A percentile compares a stretch with the other conserved stretches of the same genome.
phyloP scores from a whole-genome alignment of 2,797 vertebrate genomes.

The Epinephelus malabaricus region DNA sequence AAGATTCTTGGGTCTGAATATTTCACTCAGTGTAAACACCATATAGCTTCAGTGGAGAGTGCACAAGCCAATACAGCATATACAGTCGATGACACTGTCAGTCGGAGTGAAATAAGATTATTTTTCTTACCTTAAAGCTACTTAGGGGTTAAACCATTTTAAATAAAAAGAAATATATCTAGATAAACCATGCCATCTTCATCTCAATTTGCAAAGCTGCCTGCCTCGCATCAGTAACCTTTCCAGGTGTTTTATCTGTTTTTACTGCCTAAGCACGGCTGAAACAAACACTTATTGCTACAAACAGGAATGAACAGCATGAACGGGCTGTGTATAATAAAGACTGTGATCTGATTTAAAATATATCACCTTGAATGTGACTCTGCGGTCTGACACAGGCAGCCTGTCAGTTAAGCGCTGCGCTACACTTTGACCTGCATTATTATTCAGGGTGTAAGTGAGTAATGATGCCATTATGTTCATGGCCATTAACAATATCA shows the following conservation, averaged over 20 bases:
- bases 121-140: background rate
- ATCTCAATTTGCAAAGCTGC: constrained; percentile 16
- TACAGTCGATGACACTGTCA: background rate
- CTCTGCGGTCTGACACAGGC: constrained; percentile 11
- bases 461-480: constrained; percentile 17
- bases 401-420: constrained; percentile 15
- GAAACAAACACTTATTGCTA: constrained; percentile 26
- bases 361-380: constrained; percentile 27
- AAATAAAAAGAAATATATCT: background rate
- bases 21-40: constrained; percentile 1
- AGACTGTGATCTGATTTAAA: constrained; percentile 30
- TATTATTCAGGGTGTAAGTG: constrained; percentile 20
- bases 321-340: background rate
- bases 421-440: constrained; percentile 26
- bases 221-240: constrained; percentile 11
- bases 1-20: background rate
- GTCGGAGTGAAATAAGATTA: background rate
- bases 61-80: background rate
- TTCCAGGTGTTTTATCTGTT: constrained; percentile 31
- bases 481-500: constrained; percentile 24
- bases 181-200: constrained; percentile 13
- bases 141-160: background rate
- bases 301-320: constrained; percentile 29
- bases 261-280: constrained; percentile 18
- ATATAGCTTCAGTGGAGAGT: background rate